Base-by-base conservation (phyloP, 1,140 invertebrate species). In the Drosophila murphyi region DNA sequence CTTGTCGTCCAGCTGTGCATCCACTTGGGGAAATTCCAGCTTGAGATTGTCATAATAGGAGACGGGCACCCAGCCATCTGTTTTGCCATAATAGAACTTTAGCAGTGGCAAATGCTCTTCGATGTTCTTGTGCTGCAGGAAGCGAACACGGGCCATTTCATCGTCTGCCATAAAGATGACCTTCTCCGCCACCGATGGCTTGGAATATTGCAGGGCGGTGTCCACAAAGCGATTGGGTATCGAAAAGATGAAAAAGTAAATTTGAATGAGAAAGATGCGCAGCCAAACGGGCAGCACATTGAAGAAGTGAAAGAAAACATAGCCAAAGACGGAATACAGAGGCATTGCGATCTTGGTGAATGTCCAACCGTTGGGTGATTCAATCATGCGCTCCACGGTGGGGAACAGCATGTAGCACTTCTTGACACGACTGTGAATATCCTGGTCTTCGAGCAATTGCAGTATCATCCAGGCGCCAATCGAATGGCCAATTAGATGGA, bases 401-500 rank as follows among this genome's bases (percentile, higher is more conserved):
- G 97, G 97, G 93, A 97, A 98, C 0, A 98, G 82, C 50, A 98
- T 92, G 89, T 95, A 97, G 83, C 93, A 93, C 78, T 94, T 94
- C 5, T 89, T 83, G 37, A 95, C 82, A 75, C 92, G 93, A 7
- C 91, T 69, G 10, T 92, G 92, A 35, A 95, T 92, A 28, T 92
- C 76, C 32, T 93, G 75, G 51, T 95, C 86, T 76, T 96, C 94
- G 3, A 98, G 78, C 20, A 97, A 81, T 76, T 97, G 95, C n/a
- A 97, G 87, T 67, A 95, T 94, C 72, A 97, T 95, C 94, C 97
- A 97, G 71, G 94, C 94, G 1, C 97, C 97, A 81, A 98, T 96
- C 0, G 97, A 98, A 94, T 98, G 97, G 1, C 96, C 97, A 74
- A 98, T 94, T 0, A 97, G 79, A 92, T 97, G 95, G 3, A 98